These are phyloP conservation scores for Ochlodes sylvanus DNA, from an alignment of 2,888 invertebrate species.

Conservation along the genomic window DNA sequence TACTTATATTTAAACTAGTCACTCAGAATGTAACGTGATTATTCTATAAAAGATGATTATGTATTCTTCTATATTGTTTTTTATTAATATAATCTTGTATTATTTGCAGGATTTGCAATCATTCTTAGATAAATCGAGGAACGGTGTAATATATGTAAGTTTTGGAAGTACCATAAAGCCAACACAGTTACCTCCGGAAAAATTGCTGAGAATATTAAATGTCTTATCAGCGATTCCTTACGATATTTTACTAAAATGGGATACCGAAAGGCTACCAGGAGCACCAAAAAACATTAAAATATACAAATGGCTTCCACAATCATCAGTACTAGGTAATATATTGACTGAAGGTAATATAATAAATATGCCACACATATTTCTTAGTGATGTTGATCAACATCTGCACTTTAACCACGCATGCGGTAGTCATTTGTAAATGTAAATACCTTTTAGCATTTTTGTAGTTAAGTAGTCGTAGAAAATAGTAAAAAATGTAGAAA, in stretches of 20 bases:
- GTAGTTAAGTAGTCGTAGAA: no score
- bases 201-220: constrained; percentile 52
- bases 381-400: no score
- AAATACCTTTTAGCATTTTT: no score
- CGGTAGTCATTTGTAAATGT: no score
- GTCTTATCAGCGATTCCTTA: constrained; percentile 58
- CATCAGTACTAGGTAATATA: constrained; percentile 56
- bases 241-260: constrained; percentile 64
- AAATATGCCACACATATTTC: no score
- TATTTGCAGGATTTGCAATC: constrained; percentile 56
- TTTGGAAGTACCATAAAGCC: constrained; percentile 63
- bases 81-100: background rate
- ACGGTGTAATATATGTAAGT: constrained; percentile 64
- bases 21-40: no score
- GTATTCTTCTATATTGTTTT: no score
- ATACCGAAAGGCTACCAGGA: constrained; percentile 54
- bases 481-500: no score
- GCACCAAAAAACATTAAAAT: constrained; percentile 56
- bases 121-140: constrained; percentile 57
- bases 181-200: constrained; percentile 50
- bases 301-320: constrained; percentile 63
- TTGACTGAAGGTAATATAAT: no score
- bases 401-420: no score
- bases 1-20: no score
- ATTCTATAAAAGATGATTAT: no score